These are phyloP conservation scores for Leucania comma DNA, from an alignment of 2,888 invertebrate species.

Conservation along the genomic window DNA sequence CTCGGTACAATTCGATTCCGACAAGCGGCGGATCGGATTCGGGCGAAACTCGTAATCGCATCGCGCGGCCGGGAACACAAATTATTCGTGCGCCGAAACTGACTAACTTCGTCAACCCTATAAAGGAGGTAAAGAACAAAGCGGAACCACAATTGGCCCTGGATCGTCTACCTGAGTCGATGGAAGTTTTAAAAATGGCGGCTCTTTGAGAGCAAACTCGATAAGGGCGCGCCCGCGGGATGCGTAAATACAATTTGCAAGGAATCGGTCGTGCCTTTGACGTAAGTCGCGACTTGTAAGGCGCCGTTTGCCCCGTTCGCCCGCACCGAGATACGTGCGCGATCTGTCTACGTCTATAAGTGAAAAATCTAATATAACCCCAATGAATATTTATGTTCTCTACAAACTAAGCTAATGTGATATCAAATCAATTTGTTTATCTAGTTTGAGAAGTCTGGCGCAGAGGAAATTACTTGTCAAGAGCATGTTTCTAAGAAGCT, in stretches of 20 bases:
- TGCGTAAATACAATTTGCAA: slow-evolving; percentile 89
- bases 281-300: slow-evolving; percentile 79
- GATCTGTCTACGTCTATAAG: slow-evolving; percentile 54
- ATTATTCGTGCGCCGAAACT: slow-evolving; percentile 89
- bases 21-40: slow-evolving; percentile 84
- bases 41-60: slow-evolving; percentile 86
- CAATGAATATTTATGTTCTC: slow-evolving; percentile 61
- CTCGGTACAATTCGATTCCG: slow-evolving; percentile 81
- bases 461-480: not conserved
- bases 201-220: slow-evolving; percentile 89
- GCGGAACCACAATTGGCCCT: slow-evolving; percentile 88
- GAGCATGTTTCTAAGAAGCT: slow-evolving; percentile 4
- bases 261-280: slow-evolving; percentile 89
- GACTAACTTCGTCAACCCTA: slow-evolving; percentile 88
- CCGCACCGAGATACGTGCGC: slow-evolving; percentile 47
- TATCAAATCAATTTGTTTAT: slow-evolving; percentile 48
- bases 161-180: slow-evolving; percentile 83
- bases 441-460: slow-evolving; percentile 39
- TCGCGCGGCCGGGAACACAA: slow-evolving; percentile 88
- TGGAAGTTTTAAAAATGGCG: slow-evolving; percentile 89
- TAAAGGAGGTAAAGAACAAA: slow-evolving; percentile 89
- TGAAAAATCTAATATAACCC: slow-evolving; percentile 62
- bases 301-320: slow-evolving; percentile 71
- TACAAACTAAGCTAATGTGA: slow-evolving; percentile 53
- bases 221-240: slow-evolving; percentile 88